Conservation (phyloP, 1,140 invertebrate genomes). For the Heliconius nattereri region DNA sequence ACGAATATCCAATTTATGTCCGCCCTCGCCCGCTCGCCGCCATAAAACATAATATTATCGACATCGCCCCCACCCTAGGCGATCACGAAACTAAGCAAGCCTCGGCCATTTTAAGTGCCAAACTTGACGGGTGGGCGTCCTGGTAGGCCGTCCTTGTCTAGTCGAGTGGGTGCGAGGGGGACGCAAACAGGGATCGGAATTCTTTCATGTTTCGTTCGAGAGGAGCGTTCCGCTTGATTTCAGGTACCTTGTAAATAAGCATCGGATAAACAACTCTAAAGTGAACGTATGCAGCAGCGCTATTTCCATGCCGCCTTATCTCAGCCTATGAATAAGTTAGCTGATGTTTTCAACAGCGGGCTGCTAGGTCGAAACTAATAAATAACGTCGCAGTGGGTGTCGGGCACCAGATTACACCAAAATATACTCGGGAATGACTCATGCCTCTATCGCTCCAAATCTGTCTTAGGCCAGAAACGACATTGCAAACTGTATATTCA, state of each 20-base stretch:
- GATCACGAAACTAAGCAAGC: slow-evolving; percentile 79
- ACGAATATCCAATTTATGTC: slow-evolving; percentile 76
- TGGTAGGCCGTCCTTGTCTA: slow-evolving; percentile 48
- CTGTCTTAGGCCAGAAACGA: background rate
- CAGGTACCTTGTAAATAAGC: slow-evolving; percentile 59
- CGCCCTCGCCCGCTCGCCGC: slow-evolving; percentile 57
- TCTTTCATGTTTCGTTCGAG: slow-evolving; percentile 65
- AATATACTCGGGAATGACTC: slow-evolving; percentile 19
- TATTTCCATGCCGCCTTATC: slow-evolving; percentile 42
- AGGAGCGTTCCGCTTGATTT: slow-evolving; percentile 61
- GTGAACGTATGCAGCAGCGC: slow-evolving; percentile 22
- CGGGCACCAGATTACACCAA: slow-evolving; percentile 20
- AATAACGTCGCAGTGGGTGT: slow-evolving; percentile 36
- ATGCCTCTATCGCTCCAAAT: background rate
- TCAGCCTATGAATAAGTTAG: slow-evolving; percentile 42
- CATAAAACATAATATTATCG: slow-evolving; percentile 80
- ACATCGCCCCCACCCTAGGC: slow-evolving; percentile 77
- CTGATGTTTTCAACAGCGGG: slow-evolving; percentile 43
- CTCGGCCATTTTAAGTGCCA: slow-evolving; percentile 77
- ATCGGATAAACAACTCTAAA: slow-evolving; percentile 41
- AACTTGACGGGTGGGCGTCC: slow-evolving; percentile 66
- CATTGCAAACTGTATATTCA: background rate
- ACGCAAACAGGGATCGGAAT: slow-evolving; percentile 56
- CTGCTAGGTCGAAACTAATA: slow-evolving; percentile 38
- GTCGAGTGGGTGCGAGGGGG: slow-evolving; percentile 43